Conservation (phyloP, 2,797 vertebrate species). For the Smutsia temminckii region DNA sequence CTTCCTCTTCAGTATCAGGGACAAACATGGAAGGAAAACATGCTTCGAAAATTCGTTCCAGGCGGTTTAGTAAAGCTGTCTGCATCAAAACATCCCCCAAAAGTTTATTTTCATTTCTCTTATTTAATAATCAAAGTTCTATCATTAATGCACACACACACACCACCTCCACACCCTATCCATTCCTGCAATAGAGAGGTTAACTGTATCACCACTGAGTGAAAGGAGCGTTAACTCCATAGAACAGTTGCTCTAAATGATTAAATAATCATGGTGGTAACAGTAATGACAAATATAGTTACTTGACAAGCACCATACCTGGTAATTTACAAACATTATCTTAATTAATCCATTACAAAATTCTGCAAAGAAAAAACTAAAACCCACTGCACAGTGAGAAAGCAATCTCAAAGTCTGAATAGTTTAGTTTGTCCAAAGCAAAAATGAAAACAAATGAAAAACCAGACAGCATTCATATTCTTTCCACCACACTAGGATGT, state of each 20-base stretch:
- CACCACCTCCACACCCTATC: neutral
- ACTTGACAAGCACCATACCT: neutral
- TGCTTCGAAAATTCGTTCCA: slow-evolving; percentile 90
- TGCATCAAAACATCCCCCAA: slow-evolving; percentile 79
- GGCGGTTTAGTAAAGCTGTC: slow-evolving; percentile 88
- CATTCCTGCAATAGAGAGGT: neutral
- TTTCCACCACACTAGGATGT: neutral
- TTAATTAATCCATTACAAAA: slow-evolving; percentile 33
- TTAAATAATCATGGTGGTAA: neutral
- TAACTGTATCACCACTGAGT: neutral
- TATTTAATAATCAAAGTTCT: slow-evolving; percentile 47
- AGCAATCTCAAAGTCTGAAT: slow-evolving; percentile 40
- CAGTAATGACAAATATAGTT: neutral
- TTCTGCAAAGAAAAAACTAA: slow-evolving; percentile 43
- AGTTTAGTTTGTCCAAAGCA: slow-evolving; percentile 3
- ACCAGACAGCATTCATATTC: neutral
- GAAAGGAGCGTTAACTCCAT: neutral
- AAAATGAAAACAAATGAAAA: slow-evolving; percentile 22
- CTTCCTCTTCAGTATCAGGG: slow-evolving; percentile 85
- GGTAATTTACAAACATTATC: neutral
- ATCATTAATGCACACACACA: neutral
- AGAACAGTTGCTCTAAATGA: neutral
- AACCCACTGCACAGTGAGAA: slow-evolving; percentile 3
- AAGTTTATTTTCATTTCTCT: slow-evolving; percentile 67
- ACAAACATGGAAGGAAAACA: slow-evolving; percentile 89